Conservation (phyloP, 2,888 invertebrate genomes). For the Troides aeacus region DNA sequence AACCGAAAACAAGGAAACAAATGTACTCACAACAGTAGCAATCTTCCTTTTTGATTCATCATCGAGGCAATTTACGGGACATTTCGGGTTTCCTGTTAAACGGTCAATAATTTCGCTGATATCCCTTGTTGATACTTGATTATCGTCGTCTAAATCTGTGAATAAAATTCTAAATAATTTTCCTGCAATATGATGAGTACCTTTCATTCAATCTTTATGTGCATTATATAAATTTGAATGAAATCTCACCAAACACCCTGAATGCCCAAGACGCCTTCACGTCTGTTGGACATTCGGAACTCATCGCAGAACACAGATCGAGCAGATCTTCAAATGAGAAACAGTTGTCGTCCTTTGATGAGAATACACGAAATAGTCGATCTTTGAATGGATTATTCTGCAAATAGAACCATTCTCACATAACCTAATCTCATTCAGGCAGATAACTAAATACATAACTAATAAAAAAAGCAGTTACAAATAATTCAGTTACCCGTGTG, state of each 20-base stretch:
- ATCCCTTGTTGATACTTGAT: conserved; percentile 79
- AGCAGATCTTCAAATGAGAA: conserved; percentile 89
- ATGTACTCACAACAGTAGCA: conserved; percentile 74
- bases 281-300: conserved; percentile 83
- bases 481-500: too few relatives aligned
- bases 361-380: conserved; percentile 86
- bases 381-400: conserved; percentile 88
- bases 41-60: conserved; percentile 73
- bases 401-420: conserved; percentile 39
- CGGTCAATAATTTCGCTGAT: conserved; percentile 77
- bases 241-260: conserved; percentile 83
- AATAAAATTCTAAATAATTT: conserved; percentile 20
- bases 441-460: too few relatives aligned
- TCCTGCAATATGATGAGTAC: not conserved
- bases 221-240: not conserved
- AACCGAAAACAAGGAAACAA: not conserved
- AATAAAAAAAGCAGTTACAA: too few relatives aligned
- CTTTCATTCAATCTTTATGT: not conserved
- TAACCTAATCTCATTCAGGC: too few relatives aligned
- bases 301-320: conserved; percentile 88
- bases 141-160: conserved; percentile 82
- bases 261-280: conserved; percentile 90
- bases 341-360: conserved; percentile 82
- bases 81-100: conserved; percentile 60
- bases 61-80: conserved; percentile 55